Evolutionary conservation across 2,797 vertebrate genomes (phyloP).

Genomic region (Helarctos malayanus): DNA sequence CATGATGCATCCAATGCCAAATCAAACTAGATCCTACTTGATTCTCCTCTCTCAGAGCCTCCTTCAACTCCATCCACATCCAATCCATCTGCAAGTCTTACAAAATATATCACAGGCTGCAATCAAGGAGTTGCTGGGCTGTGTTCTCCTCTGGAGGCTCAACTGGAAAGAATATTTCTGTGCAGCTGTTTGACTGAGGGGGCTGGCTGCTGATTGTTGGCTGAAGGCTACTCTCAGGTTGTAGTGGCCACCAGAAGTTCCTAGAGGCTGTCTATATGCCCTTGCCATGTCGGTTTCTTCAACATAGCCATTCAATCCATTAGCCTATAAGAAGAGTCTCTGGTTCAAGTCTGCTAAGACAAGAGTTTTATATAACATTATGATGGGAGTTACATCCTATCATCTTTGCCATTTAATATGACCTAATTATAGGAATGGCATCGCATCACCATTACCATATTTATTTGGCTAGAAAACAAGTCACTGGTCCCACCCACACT

Average conservation of each 20-base stretch:
- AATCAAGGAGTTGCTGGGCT: background rate
- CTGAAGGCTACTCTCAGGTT: background rate
- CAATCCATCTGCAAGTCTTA: background rate
- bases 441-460: background rate
- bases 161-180: background rate
- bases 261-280: background rate
- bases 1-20: background rate
- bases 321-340: background rate
- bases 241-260: background rate
- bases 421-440: background rate
- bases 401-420: background rate
- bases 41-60: background rate
- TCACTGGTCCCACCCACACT: background rate
- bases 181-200: background rate
- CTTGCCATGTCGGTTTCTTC: background rate
- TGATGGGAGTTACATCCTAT: background rate
- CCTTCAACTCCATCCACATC: background rate
- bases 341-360: background rate
- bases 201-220: background rate
- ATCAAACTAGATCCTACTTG: background rate
- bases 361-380: background rate
- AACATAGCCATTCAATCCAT: background rate
- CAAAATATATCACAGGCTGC: background rate
- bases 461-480: slow-evolving; percentile 44
- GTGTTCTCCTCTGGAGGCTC: background rate